A percentile compares a stretch with the other conserved stretches of the same genome.
Evolutionary conservation across 2,888 invertebrate genomes (phyloP).

Genomic region (Dugesia japonica): DNA sequence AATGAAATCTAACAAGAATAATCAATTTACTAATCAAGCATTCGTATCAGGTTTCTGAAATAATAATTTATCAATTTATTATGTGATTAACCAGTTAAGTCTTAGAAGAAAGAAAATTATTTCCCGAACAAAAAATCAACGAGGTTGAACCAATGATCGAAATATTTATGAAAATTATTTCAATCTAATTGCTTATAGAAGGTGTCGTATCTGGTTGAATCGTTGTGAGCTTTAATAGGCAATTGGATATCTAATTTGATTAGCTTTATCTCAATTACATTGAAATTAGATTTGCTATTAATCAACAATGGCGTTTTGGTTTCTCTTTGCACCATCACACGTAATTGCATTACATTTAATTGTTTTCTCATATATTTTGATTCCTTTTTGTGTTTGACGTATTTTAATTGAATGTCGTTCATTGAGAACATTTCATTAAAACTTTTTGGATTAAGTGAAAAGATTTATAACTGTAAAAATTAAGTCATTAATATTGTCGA

Average conservation of each 20-base stretch:
- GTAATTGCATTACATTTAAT: conserved; percentile 20
- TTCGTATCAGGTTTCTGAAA: conserved; percentile 20
- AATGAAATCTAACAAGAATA: conserved; percentile 16
- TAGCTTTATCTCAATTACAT: conserved; percentile 16
- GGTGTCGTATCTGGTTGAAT: conserved; percentile 4
- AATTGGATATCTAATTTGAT: conserved; percentile 20
- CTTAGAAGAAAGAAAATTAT: conserved; percentile 5
- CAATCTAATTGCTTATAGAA: conserved; percentile 11
- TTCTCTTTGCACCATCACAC: conserved; percentile 10
- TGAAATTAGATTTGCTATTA: conserved; percentile 20
- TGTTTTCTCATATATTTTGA: conserved; percentile 13
- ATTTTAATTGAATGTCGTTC: conserved; percentile 15
- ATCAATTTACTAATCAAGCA: conserved; percentile 20
- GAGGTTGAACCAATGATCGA: not conserved
- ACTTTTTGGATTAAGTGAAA: no score
- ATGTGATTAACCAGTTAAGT: conserved; percentile 20
- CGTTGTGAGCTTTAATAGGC: conserved; percentile 11
- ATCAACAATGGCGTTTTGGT: conserved; percentile 20
- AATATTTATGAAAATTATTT: conserved; percentile 20
- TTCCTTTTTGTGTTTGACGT: conserved; percentile 10
- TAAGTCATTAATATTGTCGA: no score
- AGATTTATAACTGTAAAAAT: no score
- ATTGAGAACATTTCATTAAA: not conserved
- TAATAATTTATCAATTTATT: conserved; percentile 20
- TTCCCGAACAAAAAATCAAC: conserved; percentile 20